Conservation (phyloP, 2,113 vertebrate species). For the Spea bombifrons region DNA sequence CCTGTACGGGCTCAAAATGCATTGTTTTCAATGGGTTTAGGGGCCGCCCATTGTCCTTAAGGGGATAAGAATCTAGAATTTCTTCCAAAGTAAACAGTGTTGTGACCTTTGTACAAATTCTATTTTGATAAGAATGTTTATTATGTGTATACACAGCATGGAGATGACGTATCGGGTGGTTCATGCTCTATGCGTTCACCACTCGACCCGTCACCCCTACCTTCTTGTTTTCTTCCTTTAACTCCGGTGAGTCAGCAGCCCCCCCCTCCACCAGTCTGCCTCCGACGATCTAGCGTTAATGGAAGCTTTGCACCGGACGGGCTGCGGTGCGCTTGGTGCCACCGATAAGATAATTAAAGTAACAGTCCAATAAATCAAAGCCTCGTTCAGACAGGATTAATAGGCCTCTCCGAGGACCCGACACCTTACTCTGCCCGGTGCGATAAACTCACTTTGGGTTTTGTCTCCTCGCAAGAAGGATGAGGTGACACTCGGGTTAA, state of each 20-base stretch:
- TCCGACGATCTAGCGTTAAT: background rate
- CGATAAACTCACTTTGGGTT: slow-evolving; percentile 29
- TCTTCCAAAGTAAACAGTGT: too few species aligned
- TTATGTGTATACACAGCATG: too few species aligned
- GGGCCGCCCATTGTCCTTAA: too few species aligned
- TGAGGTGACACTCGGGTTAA: slow-evolving; percentile 41
- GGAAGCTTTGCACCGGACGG: background rate
- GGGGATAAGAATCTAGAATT: too few species aligned
- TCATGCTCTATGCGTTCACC: too few species aligned
- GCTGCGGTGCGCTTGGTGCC: slow-evolving; percentile 36
- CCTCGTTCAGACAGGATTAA: slow-evolving; percentile 53
- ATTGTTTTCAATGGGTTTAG: too few species aligned
- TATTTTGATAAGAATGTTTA: too few species aligned
- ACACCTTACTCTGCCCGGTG: slow-evolving; percentile 50
- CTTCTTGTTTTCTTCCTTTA: background rate
- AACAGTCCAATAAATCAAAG: slow-evolving; percentile 55
- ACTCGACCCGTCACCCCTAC: too few species aligned
- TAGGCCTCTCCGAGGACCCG: slow-evolving; percentile 51
- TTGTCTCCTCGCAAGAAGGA: slow-evolving; percentile 17
- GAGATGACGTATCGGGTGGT: too few species aligned
- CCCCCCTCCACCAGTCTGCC: background rate
- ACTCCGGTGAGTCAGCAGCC: slow-evolving; percentile 5
- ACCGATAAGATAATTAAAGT: slow-evolving; percentile 57
- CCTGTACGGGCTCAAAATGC: too few species aligned
- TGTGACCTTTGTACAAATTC: too few species aligned